A percentile compares a stretch with the other conserved stretches of the same genome.
These are phyloP conservation scores for Oscheius onirici DNA, from an alignment of 2,888 invertebrate genomes.

Conservation along the genomic window DNA sequence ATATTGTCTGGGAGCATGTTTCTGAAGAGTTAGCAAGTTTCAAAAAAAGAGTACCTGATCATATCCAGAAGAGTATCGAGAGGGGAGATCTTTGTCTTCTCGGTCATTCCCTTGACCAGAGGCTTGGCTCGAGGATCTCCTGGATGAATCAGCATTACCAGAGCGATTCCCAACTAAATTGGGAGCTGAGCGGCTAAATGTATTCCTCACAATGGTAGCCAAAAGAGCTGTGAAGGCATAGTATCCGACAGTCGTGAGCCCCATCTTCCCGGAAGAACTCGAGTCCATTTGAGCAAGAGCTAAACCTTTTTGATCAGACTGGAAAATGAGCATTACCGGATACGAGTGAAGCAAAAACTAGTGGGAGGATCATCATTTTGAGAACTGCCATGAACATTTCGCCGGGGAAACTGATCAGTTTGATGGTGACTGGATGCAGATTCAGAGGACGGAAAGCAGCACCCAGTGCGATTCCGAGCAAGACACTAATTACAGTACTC, in stretches of 20 bases:
- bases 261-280: conserved; percentile 74
- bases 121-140: conserved; percentile 75
- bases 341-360: conserved; percentile 87
- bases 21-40: neutral
- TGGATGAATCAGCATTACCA: conserved; percentile 79
- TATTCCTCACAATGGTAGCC: conserved; percentile 76
- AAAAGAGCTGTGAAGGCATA: conserved; percentile 78
- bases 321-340: conserved; percentile 74
- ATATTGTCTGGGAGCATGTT: conserved; percentile 86
- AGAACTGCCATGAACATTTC: conserved; percentile 88
- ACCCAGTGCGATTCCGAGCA: conserved; percentile 53
- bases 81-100: conserved; percentile 66
- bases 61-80: conserved; percentile 88
- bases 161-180: conserved; percentile 75
- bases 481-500: conserved; percentile 48
- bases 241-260: conserved; percentile 77
- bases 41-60: conserved; percentile 78
- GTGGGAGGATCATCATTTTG: conserved; percentile 87
- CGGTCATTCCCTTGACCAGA: conserved; percentile 41
- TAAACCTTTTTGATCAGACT: conserved; percentile 29
- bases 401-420: conserved; percentile 86
- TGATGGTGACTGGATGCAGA: conserved; percentile 75
- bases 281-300: conserved; percentile 71
- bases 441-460: conserved; percentile 75
- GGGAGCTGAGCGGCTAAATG: neutral